A percentile compares a stretch with the other conserved stretches of the same genome.
Conservation (phyloP, 2,113 vertebrate genomes). For the Aldabrachelys gigantea region DNA sequence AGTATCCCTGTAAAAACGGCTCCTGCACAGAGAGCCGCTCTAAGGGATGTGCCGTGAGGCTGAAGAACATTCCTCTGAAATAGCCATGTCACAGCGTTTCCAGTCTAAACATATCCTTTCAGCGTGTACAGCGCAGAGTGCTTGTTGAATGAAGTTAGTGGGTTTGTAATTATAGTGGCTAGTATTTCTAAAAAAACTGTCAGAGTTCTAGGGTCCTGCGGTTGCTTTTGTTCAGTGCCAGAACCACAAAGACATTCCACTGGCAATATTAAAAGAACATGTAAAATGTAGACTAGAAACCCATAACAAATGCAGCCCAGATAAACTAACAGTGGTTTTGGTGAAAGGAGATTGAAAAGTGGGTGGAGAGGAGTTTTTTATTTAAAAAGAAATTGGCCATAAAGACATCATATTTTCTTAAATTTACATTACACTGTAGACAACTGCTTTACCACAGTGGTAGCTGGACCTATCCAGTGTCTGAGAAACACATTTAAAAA, state of each 20-base stretch:
- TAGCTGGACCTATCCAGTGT: neutral
- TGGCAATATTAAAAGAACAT: neutral
- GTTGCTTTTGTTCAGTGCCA: constrained; percentile 50
- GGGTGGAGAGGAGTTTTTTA: neutral
- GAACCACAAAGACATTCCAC: constrained; percentile 30
- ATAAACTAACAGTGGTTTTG: neutral
- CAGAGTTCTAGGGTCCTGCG: neutral
- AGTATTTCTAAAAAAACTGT: neutral
- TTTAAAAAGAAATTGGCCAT: neutral
- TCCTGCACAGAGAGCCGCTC: neutral
- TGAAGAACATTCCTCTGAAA: neutral
- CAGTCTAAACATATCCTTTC: neutral
- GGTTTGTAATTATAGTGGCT: neutral
- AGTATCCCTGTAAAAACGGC: neutral
- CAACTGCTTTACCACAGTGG: neutral
- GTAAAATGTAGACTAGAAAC: neutral
- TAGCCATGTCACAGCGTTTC: neutral
- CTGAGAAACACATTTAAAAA: neutral
- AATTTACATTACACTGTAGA: neutral
- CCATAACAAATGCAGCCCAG: constrained; percentile 37
- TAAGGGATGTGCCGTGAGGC: neutral
- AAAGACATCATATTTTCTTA: neutral
- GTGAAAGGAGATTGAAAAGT: constrained; percentile 2
- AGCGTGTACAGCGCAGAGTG: neutral
- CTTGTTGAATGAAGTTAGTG: neutral